These are phyloP conservation scores for Corythoichthys intestinalis DNA, from an alignment of 2,113 vertebrate species.

Conservation along the genomic window DNA sequence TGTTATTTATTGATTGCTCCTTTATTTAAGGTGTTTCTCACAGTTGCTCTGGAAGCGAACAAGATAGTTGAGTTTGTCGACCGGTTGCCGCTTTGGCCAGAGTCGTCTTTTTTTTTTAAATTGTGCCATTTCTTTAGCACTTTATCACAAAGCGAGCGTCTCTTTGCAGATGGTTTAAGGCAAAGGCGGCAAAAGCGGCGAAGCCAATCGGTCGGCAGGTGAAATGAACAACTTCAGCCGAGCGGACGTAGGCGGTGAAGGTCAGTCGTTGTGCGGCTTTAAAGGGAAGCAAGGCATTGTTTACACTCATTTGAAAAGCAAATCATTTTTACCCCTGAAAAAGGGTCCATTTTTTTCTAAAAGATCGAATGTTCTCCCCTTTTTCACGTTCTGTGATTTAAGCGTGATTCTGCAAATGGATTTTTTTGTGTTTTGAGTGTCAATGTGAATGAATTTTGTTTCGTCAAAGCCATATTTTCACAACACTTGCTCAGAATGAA, in stretches of 20 bases:
- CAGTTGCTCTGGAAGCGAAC: constrained; percentile 1
- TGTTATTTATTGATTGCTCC: constrained; percentile 54
- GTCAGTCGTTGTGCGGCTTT: constrained; percentile 29
- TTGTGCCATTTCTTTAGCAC: constrained; percentile 41
- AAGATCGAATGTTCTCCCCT: constrained; percentile 14
- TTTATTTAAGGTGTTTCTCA: constrained; percentile 31
- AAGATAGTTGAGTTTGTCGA: neutral
- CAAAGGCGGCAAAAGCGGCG: neutral
- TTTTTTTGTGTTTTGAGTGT: constrained; percentile 1
- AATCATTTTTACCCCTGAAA: constrained; percentile 18
- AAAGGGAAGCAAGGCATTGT: constrained; percentile 64
- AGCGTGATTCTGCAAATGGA: constrained; percentile 34
- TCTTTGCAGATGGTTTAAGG: constrained; percentile 11
- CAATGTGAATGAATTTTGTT: constrained; percentile 3
- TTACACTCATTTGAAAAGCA: constrained; percentile 46
- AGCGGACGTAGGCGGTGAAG: constrained; percentile 9
- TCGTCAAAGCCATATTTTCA: constrained; percentile 56
- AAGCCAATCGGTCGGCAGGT: neutral
- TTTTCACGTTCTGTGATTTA: constrained; percentile 49
- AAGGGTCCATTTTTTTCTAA: constrained; percentile 22
- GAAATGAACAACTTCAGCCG: neutral
- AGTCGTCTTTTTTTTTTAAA: constrained; percentile 8
- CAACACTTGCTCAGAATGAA: neutral
- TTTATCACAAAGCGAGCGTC: constrained; percentile 17
- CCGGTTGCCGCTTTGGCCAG: neutral